phyloP scores from a whole-genome alignment of 2,797 vertebrate species.

The Arnoldichthys spilopterus region DNA sequence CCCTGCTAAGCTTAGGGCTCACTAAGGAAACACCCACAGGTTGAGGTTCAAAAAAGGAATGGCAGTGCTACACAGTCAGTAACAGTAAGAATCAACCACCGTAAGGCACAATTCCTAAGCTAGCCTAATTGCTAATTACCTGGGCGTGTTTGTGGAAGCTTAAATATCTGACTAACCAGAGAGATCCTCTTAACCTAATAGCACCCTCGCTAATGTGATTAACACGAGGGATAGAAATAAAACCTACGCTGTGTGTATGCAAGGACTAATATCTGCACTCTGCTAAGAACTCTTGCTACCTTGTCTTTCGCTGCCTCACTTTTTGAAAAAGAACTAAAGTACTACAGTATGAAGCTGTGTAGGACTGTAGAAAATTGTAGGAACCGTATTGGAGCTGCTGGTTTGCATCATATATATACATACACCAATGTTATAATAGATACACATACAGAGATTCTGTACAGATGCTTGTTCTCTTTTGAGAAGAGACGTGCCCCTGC shows the following conservation, averaged over 20 bases:
- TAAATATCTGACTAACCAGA: conserved; percentile 18
- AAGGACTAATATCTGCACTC: conserved; percentile 14
- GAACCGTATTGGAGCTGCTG: too few species aligned
- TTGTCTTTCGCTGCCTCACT: neutral
- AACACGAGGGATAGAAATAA: neutral
- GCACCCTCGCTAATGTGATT: conserved; percentile 4
- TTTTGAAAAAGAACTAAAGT: neutral
- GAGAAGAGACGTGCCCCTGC: too few species aligned
- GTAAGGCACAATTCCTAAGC: neutral
- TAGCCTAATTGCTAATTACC: conserved; percentile 1
- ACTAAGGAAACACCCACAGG: neutral
- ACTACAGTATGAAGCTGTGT: neutral
- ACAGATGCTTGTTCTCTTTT: too few species aligned
- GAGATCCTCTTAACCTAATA: conserved; percentile 25
- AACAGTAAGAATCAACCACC: neutral
- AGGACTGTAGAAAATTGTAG: too few species aligned
- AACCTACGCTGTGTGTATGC: neutral
- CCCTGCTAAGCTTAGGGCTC: neutral
- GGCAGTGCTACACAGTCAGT: neutral
- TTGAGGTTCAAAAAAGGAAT: neutral
- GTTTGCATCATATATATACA: too few species aligned
- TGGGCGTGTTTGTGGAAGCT: neutral
- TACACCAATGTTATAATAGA: too few species aligned
- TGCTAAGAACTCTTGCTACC: neutral
- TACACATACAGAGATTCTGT: too few species aligned